phyloP scores from a whole-genome alignment of 2,113 vertebrate genomes.

The Nibea coibor region DNA sequence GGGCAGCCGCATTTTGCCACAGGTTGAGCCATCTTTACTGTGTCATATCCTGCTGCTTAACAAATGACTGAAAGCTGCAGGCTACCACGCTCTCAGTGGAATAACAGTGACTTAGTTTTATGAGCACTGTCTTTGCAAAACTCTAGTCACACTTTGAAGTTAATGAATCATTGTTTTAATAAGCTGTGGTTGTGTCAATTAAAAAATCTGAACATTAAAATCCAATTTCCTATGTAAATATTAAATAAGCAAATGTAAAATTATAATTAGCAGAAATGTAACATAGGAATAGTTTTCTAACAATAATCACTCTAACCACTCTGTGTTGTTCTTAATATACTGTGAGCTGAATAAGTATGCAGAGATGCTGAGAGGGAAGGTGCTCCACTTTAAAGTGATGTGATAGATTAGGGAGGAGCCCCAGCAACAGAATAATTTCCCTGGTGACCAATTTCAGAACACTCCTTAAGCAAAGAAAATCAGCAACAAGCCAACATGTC shows the following conservation, averaged over 20 bases:
- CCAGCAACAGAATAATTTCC: slow-evolving; percentile 83
- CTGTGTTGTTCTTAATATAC: slow-evolving; percentile 53
- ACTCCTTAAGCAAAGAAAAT: slow-evolving; percentile 81
- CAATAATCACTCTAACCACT: slow-evolving; percentile 23
- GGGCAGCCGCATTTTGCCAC: slow-evolving; percentile 43
- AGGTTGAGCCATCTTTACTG: slow-evolving; percentile 67
- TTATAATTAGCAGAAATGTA: slow-evolving; percentile 9
- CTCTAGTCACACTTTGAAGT: slow-evolving; percentile 47
- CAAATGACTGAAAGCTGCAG: slow-evolving; percentile 72
- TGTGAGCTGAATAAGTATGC: slow-evolving; percentile 51
- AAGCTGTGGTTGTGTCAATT: slow-evolving; percentile 9
- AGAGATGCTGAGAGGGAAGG: slow-evolving; percentile 66
- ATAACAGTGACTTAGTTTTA: slow-evolving; percentile 51
- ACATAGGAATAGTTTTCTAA: slow-evolving; percentile 4
- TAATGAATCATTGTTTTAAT: slow-evolving; percentile 65
- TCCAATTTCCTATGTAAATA: not conserved
- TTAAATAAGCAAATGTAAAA: slow-evolving; percentile 7
- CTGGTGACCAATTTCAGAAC: slow-evolving; percentile 84
- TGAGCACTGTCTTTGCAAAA: slow-evolving; percentile 48
- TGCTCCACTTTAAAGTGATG: slow-evolving; percentile 80
- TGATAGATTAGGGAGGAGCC: slow-evolving; percentile 85
- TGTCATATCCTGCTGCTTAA: slow-evolving; percentile 74
- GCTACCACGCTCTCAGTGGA: slow-evolving; percentile 35
- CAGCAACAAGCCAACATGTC: slow-evolving; percentile 76
- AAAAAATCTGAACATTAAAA: slow-evolving; percentile 1